Evolutionary conservation across 2,797 vertebrate species (phyloP).

Genomic region (Helicolenus hilgendorfi): DNA sequence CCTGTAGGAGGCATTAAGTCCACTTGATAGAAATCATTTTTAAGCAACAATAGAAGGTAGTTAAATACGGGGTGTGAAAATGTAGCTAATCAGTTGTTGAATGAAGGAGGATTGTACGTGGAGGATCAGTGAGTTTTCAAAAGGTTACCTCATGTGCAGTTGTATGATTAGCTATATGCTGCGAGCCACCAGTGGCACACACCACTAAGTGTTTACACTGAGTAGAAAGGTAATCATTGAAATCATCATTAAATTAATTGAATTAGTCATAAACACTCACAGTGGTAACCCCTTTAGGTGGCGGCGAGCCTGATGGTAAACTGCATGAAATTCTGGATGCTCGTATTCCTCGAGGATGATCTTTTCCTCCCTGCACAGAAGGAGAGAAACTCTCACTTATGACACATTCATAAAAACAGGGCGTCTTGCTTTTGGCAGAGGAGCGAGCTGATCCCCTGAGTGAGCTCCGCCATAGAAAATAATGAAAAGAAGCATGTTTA

Average conservation of each 20-base stretch:
- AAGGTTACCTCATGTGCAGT: neutral
- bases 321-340: neutral
- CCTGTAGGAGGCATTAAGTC: neutral
- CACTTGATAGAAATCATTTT: neutral
- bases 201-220: constrained; percentile 4
- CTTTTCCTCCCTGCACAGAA: neutral
- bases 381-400: constrained; percentile 16
- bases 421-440: constrained; percentile 8
- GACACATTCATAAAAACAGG: constrained; percentile 18
- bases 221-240: constrained; percentile 8
- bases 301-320: neutral
- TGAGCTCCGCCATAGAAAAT: constrained; percentile 25
- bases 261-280: constrained; percentile 36
- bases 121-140: neutral
- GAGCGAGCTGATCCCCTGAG: constrained; percentile 29
- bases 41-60: neutral
- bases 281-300: neutral
- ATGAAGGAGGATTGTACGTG: neutral
- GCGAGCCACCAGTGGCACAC: neutral
- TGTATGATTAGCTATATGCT: neutral
- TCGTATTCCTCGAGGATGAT: constrained; percentile 1
- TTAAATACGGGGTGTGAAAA: neutral
- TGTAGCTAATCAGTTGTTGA: neutral
- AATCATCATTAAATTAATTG: constrained; percentile 41
- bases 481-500: constrained; percentile 45